phyloP scores from a whole-genome alignment of 2,113 vertebrate genomes.

The Lamprotornis superbus region DNA sequence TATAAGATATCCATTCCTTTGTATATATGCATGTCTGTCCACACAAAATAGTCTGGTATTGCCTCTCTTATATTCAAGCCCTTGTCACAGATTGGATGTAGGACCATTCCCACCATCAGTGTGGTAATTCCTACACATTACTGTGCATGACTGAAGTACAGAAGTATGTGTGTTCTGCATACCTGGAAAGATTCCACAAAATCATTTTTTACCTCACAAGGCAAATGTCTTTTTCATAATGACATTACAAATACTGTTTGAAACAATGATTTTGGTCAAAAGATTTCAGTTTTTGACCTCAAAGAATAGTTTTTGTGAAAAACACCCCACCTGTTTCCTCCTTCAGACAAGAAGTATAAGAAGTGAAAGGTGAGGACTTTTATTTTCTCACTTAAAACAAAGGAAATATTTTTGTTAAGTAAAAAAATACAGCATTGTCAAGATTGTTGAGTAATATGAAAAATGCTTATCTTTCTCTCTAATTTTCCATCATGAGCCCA shows the following conservation, averaged over 20 bases:
- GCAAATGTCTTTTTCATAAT: background rate
- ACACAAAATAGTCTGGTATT: background rate
- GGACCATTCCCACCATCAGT: background rate
- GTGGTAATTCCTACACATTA: background rate
- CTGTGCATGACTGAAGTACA: background rate
- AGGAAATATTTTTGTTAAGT: background rate
- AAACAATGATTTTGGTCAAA: background rate
- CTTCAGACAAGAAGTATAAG: background rate
- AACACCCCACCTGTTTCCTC: fast-evolving
- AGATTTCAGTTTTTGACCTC: background rate
- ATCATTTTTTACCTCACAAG: background rate
- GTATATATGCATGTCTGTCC: too few species aligned
- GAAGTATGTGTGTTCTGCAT: background rate
- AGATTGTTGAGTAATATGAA: background rate
- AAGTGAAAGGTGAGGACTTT: background rate
- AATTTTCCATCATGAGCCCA: background rate
- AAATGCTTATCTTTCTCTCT: background rate
- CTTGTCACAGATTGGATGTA: background rate
- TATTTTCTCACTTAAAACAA: background rate
- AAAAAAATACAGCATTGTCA: background rate
- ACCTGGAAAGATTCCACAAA: background rate
- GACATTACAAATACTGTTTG: background rate
- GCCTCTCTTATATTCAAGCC: background rate
- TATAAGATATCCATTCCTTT: background rate
- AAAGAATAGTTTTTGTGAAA: background rate